Conservation (phyloP, 2,113 vertebrate genomes). For the Ia io region DNA sequence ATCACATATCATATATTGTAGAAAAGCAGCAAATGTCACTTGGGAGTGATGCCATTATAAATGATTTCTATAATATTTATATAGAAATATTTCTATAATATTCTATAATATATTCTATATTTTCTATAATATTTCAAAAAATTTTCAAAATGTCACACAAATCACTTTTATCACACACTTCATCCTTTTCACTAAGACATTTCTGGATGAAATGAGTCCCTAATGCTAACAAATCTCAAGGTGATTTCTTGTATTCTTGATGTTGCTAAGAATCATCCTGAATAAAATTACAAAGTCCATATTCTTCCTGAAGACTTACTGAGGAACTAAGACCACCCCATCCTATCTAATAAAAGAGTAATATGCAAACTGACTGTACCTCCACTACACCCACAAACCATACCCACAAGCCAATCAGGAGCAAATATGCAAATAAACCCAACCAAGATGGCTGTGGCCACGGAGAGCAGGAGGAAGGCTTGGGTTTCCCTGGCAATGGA, state of each 20-base stretch:
- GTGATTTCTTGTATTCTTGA: background rate
- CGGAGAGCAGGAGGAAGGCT: no score
- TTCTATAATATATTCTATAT: background rate
- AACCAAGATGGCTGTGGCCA: no score
- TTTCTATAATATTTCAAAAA: constrained; percentile 16
- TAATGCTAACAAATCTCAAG: background rate
- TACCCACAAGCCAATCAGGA: no score
- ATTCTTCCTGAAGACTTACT: background rate
- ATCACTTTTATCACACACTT: background rate
- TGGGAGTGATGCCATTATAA: background rate
- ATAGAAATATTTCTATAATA: background rate
- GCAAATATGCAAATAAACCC: no score
- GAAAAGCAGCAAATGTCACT: background rate
- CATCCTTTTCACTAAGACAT: background rate
- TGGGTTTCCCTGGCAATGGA: no score
- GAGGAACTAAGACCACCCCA: background rate
- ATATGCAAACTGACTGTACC: no score
- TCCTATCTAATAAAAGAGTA: no score
- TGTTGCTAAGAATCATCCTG: background rate
- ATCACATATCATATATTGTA: background rate
- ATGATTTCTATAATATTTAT: background rate
- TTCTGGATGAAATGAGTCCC: background rate
- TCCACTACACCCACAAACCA: no score
- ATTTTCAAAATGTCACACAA: background rate
- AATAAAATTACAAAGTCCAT: background rate